These are phyloP conservation scores for Cydia fagiglandana DNA, from an alignment of 1,140 invertebrate species.

Conservation along the genomic window DNA sequence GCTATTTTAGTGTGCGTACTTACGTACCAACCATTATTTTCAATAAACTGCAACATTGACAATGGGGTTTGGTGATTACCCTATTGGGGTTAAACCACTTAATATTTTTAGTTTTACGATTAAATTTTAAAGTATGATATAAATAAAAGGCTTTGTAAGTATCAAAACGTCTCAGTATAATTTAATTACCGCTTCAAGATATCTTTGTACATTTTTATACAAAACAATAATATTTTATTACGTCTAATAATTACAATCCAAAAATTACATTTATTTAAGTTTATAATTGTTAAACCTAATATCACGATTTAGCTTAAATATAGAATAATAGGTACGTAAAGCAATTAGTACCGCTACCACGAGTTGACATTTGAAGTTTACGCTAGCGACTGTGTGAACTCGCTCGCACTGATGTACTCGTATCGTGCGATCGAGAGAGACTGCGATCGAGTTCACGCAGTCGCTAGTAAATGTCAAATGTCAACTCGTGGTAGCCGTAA, in stretches of 20 bases:
- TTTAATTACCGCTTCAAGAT: constrained; percentile 76
- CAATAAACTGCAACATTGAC: no score
- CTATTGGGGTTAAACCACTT: no score
- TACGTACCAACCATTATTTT: no score
- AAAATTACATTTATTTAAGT: constrained; percentile 78
- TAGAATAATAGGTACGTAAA: constrained; percentile 67
- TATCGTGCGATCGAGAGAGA: no score
- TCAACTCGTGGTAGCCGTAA: constrained; percentile 19
- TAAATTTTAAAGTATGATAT: not conserved
- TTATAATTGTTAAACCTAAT: constrained; percentile 78
- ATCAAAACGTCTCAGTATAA: constrained; percentile 78
- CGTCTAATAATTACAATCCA: constrained; percentile 78
- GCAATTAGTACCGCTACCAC: constrained; percentile 38
- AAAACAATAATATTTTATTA: constrained; percentile 77
- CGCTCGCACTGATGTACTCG: no score
- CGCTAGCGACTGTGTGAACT: no score
- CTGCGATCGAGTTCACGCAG: no score
- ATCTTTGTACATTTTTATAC: constrained; percentile 79
- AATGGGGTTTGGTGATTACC: no score
- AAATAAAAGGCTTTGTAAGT: constrained; percentile 71
- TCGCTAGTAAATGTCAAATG: no score
- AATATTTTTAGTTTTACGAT: no score
- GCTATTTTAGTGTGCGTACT: no score
- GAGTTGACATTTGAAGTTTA: no score
- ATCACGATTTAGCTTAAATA: constrained; percentile 79